Evolutionary conservation across 2,113 vertebrate species (phyloP), one percentile per base, ranked within the genome.

Genomic region (Tragelaphus imberbis): DNA sequence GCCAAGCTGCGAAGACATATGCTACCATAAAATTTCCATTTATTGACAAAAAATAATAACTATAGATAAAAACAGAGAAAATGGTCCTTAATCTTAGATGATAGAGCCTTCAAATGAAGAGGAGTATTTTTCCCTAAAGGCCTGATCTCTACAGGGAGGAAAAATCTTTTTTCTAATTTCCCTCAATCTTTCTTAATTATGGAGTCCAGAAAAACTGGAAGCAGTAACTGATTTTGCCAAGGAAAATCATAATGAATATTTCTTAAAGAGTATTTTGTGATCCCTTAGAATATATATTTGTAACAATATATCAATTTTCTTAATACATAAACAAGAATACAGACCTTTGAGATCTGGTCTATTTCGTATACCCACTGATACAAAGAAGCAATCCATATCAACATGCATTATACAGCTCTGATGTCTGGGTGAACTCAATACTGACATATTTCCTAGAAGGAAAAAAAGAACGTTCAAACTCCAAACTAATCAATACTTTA

Each of bases 361-460:
- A 98, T 99, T 99, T 98, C 99, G 99, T 97, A 99, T 99, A 98
- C 99, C 99, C 96, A 99, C 99, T 94, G 99, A 99, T 68, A 99
- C 99, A 99, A 99, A 99, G 98, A 99, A 99, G 98, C 99, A 99
- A 98, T 99, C 99, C 99, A 99, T 99, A 99, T 99, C 99, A 98
- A 99, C 99, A 95, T 99, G 99, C 98, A 99, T 99, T 97, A 99
- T 99, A 98, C 99, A 99, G 85, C 99, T 99, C 98, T 99, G 99
- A 94, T 98, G 99, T 97, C 98, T 99, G 97, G 99, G 93, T 98
- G 99, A 98, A 90, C 94, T 99, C 97, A 98, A 98, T 93, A 98
- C 93, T 97, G 99, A 98, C 97, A 97, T 89, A 98, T 97, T 98
- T 98, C 99, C 99, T 99, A 98, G 94, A 97, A 98, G 97, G 98